Base-by-base conservation (phyloP, 2,888 invertebrate species). In the Netelia virgata region DNA sequence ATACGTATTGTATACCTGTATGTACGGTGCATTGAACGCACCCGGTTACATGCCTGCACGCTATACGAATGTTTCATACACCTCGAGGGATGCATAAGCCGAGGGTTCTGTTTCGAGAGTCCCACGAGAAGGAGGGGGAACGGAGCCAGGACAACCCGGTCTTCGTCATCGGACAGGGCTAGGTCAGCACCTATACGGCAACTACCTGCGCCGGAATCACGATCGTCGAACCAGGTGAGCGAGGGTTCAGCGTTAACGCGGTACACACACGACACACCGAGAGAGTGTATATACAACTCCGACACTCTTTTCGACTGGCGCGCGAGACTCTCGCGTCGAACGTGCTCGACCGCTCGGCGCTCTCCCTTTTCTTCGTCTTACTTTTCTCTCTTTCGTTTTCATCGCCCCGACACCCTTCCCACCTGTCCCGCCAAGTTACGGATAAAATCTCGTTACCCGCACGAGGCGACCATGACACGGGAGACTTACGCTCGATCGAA, bases 201-300 rank as follows among this genome's bases (percentile, higher is more conserved):
- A 75, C 63, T 79, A 85, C 78, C 85, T 74, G 83, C 59, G 47
- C 69, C 50, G 59, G 70, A 83, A 83, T 85, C 77, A 83, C 83
- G 69, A 79, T 77, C 47, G 66, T 64, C 36, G 14, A 53, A 75
- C 73, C 74, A 78, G 73, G 83, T 83, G 80, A 70, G 61, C 70
- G 61, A 74, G 63, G 63, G 50, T 63, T 63, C 53, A 23, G 64
- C 43, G 70, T n/a, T 50, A 63, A 59, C 69, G 64, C 76, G 43
- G 50, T 61, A 43, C 73, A 64, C 41, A 36, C 77, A 9, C 20
- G 47, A 28, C 70, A 72, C 59, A 36, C 36, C 16, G 41, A n/a
- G n/a, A 36, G 18, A 36, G n/a, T n/a, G n/a, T n/a, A n/a, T n/a
- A n/a, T n/a, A 6, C 36, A 36, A 1, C 36, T 18, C 47, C 61